Conservation (phyloP, 2,888 invertebrate species). For the Caenorhabditis drosophilae region DNA sequence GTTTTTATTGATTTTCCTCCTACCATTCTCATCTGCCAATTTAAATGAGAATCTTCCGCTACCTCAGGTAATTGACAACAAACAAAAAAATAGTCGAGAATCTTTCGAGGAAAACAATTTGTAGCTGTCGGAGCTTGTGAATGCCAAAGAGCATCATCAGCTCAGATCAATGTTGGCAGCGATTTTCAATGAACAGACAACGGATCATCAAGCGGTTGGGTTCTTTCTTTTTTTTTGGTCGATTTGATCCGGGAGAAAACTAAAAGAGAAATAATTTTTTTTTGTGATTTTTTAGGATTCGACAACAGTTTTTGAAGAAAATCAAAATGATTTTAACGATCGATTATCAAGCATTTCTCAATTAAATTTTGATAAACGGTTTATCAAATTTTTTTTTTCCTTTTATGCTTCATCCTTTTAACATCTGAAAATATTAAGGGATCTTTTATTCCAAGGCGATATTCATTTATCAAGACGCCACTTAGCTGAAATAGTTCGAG, state of each 20-base stretch:
- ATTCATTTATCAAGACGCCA: conserved; percentile 35
- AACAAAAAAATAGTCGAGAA: not conserved
- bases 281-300: no score
- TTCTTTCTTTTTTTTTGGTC: not conserved
- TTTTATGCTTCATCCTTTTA: not conserved
- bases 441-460: conserved; percentile 39
- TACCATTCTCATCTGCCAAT: no score
- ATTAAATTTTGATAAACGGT: conserved; percentile 25
- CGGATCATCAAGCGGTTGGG: not conserved
- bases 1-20: no score
- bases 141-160: not conserved
- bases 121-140: not conserved
- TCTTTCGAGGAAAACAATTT: not conserved
- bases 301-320: no score
- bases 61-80: not conserved
- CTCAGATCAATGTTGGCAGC: not conserved
- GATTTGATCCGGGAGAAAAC: no score
- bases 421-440: conserved; percentile 14
- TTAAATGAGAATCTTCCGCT: no score
- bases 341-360: not conserved
- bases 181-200: not conserved
- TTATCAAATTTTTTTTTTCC: not conserved
- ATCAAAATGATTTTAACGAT: not conserved
- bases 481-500: conserved; percentile 30
- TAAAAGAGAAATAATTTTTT: no score